A percentile compares a stretch with the other conserved stretches of the same genome.
These are phyloP conservation scores for Odobenus rosmarus DNA, from an alignment of 2,113 vertebrate genomes.

Conservation along the genomic window DNA sequence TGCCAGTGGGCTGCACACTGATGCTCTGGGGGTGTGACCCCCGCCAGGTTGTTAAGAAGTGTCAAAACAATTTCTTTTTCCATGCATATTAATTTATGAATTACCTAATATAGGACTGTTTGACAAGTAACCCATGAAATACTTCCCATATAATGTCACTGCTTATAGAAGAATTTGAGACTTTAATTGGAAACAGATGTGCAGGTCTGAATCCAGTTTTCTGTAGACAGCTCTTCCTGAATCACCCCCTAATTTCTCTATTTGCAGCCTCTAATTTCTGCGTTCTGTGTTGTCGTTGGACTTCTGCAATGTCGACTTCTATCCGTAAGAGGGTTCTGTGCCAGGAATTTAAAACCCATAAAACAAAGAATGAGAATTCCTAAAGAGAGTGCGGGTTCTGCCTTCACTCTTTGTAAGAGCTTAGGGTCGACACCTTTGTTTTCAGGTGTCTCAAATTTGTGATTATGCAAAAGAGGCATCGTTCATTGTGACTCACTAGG, in stretches of 20 bases:
- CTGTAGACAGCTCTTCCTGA: neutral
- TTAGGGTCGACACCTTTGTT: neutral
- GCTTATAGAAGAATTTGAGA: slow-evolving; percentile 11
- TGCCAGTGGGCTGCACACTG: neutral
- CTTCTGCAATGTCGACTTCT: neutral
- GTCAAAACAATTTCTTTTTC: neutral
- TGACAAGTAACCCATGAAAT: neutral
- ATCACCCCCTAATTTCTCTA: slow-evolving; percentile 31
- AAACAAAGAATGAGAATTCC: neutral
- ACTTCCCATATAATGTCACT: neutral
- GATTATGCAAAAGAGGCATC: neutral
- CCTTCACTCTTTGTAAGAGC: neutral
- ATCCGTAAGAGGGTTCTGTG: neutral
- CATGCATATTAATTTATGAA: neutral
- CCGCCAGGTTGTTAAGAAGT: neutral
- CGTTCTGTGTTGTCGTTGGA: neutral
- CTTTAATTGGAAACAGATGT: slow-evolving; percentile 57
- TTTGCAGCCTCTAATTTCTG: slow-evolving; percentile 47
- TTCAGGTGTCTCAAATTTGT: neutral
- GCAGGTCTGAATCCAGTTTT: slow-evolving; percentile 21
- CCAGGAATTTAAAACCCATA: neutral
- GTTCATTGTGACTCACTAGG: neutral
- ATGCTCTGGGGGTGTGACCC: neutral
- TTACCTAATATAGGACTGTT: neutral
- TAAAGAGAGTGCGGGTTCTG: neutral